Percentiles rank a stretch among this genome's conserved stretches.
These are phyloP conservation scores for Caenorhabditis virilis DNA, from an alignment of 2,888 invertebrate genomes.

Conservation along the genomic window DNA sequence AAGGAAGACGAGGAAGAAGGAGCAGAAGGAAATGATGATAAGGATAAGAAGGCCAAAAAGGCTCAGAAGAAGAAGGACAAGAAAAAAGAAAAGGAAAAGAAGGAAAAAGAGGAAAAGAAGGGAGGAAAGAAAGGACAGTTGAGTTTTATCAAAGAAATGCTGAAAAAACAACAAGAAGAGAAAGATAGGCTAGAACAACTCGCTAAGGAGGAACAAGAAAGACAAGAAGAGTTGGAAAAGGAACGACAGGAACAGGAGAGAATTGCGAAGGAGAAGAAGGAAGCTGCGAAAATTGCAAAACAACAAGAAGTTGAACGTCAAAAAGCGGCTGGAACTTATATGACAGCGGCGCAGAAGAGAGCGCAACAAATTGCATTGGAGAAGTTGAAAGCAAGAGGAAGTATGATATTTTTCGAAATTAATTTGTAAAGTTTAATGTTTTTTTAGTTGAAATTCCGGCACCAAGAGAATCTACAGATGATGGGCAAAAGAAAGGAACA, in stretches of 20 bases:
- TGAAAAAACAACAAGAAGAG: conserved; percentile 75
- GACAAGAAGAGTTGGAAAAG: conserved; percentile 28
- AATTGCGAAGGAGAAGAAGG: conserved; percentile 74
- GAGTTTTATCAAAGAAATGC: conserved; percentile 69
- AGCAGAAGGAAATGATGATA: conserved; percentile 9
- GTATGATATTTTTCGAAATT: conserved; percentile 12
- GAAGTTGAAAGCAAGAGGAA: conserved; percentile 46
- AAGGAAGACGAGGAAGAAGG: conserved; percentile 29
- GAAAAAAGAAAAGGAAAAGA: conserved; percentile 55
- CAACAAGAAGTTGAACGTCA: conserved; percentile 89
- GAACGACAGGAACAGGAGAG: conserved; percentile 51
- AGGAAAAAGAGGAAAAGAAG: conserved; percentile 43
- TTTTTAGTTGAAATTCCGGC: conserved; percentile 23
- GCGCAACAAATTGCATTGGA: conserved; percentile 82
- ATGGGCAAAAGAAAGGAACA: conserved; percentile 47
- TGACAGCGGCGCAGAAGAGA: conserved; percentile 90
- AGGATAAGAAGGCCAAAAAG: conserved; percentile 27
- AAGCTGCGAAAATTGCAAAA: conserved; percentile 86
- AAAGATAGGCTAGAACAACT: conserved; percentile 70
- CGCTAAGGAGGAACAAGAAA: conserved; percentile 77
- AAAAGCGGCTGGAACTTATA: conserved; percentile 92
- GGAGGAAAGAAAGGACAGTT: conserved; percentile 44
- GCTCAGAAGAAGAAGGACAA: conserved; percentile 38
- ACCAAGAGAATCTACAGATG: conserved; percentile 27
- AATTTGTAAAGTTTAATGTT: background rate